Percentiles rank a stretch among this genome's conserved stretches.
phyloP scores from a whole-genome alignment of 30 jellyfish, hydroid and myxozoan genomes.

The Aurelia aurita region DNA sequence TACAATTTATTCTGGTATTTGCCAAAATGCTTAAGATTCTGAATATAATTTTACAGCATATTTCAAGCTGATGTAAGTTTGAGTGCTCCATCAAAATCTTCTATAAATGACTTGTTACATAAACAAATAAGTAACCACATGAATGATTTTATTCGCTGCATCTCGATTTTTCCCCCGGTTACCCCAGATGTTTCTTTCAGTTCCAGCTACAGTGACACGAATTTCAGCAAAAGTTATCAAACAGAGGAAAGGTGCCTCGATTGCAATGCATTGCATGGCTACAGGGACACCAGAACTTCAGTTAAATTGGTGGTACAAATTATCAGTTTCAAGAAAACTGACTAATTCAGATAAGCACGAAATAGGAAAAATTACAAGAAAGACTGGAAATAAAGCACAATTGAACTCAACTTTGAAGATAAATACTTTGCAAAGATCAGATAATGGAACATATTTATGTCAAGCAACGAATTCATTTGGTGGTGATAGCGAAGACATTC shows the following conservation, averaged over 20 bases:
- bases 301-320: constrained; percentile 88
- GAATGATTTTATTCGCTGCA: too few species aligned
- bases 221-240: constrained; percentile 32
- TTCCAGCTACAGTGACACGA: constrained; percentile 82
- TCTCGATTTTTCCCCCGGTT: too few species aligned
- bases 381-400: constrained; percentile 56
- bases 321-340: constrained; percentile 23
- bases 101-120: too few species aligned
- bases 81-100: too few species aligned
- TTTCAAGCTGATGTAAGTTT: too few species aligned
- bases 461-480: constrained; percentile 82
- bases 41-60: too few species aligned
- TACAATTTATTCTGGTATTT: too few species aligned
- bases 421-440: constrained; percentile 50
- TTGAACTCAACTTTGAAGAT: constrained; percentile 74
- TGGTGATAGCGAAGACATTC: constrained; percentile 45
- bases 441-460: constrained; percentile 84
- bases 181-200: constrained; percentile 15
- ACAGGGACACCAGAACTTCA: constrained; percentile 78
- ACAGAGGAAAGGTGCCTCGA: constrained; percentile 59
- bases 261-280: constrained; percentile 68
- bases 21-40: too few species aligned
- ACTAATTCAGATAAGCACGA: constrained; percentile 49
- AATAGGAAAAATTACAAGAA: not conserved
- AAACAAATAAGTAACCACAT: too few species aligned